Percentiles rank a stretch among this genome's conserved stretches.
phyloP scores from a whole-genome alignment of 1,140 invertebrate species.

The Pseudomyrmex sp. region DNA sequence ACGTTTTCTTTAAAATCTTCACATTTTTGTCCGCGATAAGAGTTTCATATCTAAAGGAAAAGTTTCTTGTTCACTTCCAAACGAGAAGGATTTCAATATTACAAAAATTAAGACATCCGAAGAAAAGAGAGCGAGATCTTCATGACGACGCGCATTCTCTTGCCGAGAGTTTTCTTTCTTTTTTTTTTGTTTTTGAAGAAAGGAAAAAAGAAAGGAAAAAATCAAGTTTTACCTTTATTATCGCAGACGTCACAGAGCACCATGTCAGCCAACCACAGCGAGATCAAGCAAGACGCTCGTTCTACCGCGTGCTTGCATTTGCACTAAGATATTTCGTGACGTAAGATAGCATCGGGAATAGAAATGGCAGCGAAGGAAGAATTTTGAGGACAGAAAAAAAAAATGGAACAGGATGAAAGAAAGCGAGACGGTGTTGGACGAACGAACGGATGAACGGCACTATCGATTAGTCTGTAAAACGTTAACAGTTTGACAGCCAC shows the following conservation, averaged over 20 bases:
- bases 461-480: constrained; percentile 61
- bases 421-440: neutral
- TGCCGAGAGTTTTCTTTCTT: too few relatives aligned
- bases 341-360: constrained; percentile 50
- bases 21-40: too few relatives aligned
- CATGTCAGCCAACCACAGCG: constrained; percentile 67
- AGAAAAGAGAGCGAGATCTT: neutral
- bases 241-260: constrained; percentile 81
- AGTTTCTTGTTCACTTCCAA: too few relatives aligned
- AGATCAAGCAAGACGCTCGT: constrained; percentile 38
- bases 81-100: neutral
- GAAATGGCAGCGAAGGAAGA: neutral
- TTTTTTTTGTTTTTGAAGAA: neutral
- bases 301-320: constrained; percentile 63
- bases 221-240: constrained; percentile 77
- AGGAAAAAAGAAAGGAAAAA: neutral
- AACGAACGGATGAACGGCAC: neutral
- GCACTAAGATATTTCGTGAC: constrained; percentile 66
- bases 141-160: neutral
- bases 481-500: constrained; percentile 79
- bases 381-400: too few relatives aligned
- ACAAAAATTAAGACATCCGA: constrained; percentile 2
- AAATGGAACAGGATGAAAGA: neutral
- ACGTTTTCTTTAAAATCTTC: too few relatives aligned
- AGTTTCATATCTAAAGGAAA: too few relatives aligned